Percentiles rank a stretch among this genome's conserved stretches.
Evolutionary conservation across 2,888 invertebrate genomes (phyloP).

Genomic region (Carabus problematicus): DNA sequence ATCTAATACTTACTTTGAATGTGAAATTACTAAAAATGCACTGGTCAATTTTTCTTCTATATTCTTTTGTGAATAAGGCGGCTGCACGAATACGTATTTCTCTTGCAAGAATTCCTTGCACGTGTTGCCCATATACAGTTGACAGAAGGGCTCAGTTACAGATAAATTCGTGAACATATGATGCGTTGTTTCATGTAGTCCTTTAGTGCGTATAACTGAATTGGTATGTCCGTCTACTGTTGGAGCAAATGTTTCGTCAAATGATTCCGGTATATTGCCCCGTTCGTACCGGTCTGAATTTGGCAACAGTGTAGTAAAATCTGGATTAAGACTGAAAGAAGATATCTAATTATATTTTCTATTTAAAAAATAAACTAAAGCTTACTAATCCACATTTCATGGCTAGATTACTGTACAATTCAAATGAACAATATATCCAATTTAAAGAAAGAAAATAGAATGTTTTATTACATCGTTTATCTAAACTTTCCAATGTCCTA

Average conservation of each 20-base stretch:
- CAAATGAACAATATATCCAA: too few relatives aligned
- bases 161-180: constrained; percentile 56
- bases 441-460: too few relatives aligned
- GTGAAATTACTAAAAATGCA: constrained; percentile 85
- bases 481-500: too few relatives aligned
- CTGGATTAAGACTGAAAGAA: constrained; percentile 9
- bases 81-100: constrained; percentile 85
- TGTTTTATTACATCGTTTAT: too few relatives aligned
- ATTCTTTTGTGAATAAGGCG: constrained; percentile 76
- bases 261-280: constrained; percentile 6
- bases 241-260: not conserved
- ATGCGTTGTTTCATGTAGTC: not conserved
- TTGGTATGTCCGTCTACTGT: not conserved
- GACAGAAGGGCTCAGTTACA: constrained; percentile 67
- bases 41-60: constrained; percentile 84
- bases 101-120: constrained; percentile 82
- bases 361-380: constrained; percentile 1
- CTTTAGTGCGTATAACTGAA: not conserved
- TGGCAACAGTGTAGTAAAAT: constrained; percentile 24
- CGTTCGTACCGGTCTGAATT: constrained; percentile 13
- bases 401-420: too few relatives aligned
- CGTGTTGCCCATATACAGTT: constrained; percentile 81
- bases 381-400: not conserved
- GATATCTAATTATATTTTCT: not conserved
- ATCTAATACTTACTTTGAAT: constrained; percentile 71